These are phyloP conservation scores for Bombus superbus DNA, from an alignment of 1,140 invertebrate species.

Conservation along the genomic window DNA sequence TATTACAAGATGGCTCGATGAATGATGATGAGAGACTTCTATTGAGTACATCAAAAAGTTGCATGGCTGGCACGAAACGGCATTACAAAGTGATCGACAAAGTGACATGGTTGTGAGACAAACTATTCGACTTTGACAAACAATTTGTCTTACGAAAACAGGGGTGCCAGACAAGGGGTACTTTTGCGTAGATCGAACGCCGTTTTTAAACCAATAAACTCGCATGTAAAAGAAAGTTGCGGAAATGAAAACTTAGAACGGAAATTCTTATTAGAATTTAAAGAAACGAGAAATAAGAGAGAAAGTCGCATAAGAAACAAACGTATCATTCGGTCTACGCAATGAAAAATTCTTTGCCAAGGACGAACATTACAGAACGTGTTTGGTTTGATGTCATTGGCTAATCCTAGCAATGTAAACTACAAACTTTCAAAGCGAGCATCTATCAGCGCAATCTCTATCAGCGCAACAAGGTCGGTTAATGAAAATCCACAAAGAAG, in stretches of 20 bases:
- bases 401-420: conserved; percentile 73
- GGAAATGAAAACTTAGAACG: not conserved
- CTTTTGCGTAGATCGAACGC: conserved; percentile 59
- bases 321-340: conserved; percentile 56
- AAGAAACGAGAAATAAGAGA: not conserved
- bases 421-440: conserved; percentile 79
- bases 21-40: conserved; percentile 54
- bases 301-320: not conserved
- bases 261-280: not conserved
- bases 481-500: conserved; percentile 77
- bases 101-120: conserved; percentile 29
- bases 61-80: conserved; percentile 57
- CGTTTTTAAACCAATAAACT: not conserved
- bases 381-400: conserved; percentile 55
- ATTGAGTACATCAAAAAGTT: conserved; percentile 68
- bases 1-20: conserved; percentile 51
- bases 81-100: conserved; percentile 66
- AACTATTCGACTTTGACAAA: conserved; percentile 36
- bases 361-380: conserved; percentile 60
- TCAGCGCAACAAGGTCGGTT: conserved; percentile 75
- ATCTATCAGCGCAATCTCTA: conserved; percentile 77
- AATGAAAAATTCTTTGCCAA: conserved; percentile 32
- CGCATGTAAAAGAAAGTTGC: not conserved
- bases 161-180: not conserved
- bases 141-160: conserved; percentile 41